Conservation (phyloP, 2,797 vertebrate genomes). For the Psittacula echo region DNA sequence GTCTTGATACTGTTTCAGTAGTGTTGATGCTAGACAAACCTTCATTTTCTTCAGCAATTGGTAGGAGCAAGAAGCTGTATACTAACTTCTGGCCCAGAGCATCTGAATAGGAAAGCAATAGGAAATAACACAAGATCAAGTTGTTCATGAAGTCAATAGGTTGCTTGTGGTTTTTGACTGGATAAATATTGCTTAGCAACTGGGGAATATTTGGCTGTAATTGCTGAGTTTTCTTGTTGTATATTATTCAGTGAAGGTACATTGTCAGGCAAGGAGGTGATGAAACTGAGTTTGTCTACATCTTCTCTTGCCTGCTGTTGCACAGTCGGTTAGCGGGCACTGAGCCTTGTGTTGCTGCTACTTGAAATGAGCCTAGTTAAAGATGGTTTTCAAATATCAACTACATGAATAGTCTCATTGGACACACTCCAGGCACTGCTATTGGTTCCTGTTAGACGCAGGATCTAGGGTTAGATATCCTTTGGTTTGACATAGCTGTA, state of each 20-base stretch:
- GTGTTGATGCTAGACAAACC: background rate
- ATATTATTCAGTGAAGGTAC: background rate
- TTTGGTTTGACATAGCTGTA: background rate
- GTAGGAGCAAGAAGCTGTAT: background rate
- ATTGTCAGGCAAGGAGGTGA: background rate
- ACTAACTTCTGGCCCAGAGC: background rate
- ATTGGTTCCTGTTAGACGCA: background rate
- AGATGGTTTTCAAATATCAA: background rate
- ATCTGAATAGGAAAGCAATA: background rate
- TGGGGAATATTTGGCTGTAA: accelerated
- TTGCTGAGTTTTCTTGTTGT: background rate
- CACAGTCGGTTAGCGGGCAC: background rate
- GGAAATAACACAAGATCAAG: background rate
- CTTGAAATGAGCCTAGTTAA: background rate
- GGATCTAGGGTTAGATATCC: background rate
- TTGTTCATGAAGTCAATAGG: background rate
- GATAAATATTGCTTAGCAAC: background rate
- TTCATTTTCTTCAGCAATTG: background rate
- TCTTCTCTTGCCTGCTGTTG: background rate
- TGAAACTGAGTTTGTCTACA: background rate
- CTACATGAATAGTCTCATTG: accelerated
- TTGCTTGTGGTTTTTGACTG: background rate
- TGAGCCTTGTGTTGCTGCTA: background rate
- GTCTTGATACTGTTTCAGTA: background rate
- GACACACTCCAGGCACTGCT: background rate